Percentiles rank a stretch among this genome's conserved stretches.
phyloP scores from a whole-genome alignment of 1,140 invertebrate species.

The Berghia stephanieae region DNA sequence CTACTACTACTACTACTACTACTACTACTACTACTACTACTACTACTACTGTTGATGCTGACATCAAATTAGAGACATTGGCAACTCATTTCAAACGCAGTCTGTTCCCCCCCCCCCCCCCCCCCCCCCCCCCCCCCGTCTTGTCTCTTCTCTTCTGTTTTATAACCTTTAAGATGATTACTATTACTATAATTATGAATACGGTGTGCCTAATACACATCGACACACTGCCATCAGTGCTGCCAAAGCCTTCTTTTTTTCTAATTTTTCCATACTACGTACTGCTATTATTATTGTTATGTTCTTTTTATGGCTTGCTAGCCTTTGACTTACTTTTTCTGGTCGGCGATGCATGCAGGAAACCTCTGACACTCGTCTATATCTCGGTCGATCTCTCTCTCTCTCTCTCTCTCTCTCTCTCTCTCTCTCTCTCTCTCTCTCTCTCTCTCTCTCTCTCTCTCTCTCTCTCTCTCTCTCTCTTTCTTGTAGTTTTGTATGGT shows the following conservation, averaged over 20 bases:
- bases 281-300: background rate
- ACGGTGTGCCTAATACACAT: background rate
- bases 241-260: background rate
- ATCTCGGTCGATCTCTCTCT: no score
- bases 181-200: background rate
- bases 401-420: no score
- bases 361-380: no score
- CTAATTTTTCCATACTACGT: background rate
- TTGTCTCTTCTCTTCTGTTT: background rate
- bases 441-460: no score
- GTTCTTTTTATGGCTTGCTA: no score
- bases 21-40: slow-evolving; percentile 7
- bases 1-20: slow-evolving; percentile 7
- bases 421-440: no score
- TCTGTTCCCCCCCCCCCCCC: slow-evolving; percentile 8
- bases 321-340: no score
- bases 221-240: background rate
- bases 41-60: slow-evolving; percentile 8
- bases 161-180: background rate
- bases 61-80: no score
- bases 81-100: no score
- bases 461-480: slow-evolving; percentile 12
- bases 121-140: no score
- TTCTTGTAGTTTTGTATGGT: background rate
- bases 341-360: no score